phyloP scores from a whole-genome alignment of 2,113 vertebrate species.

The Sapayoa aenigma region DNA sequence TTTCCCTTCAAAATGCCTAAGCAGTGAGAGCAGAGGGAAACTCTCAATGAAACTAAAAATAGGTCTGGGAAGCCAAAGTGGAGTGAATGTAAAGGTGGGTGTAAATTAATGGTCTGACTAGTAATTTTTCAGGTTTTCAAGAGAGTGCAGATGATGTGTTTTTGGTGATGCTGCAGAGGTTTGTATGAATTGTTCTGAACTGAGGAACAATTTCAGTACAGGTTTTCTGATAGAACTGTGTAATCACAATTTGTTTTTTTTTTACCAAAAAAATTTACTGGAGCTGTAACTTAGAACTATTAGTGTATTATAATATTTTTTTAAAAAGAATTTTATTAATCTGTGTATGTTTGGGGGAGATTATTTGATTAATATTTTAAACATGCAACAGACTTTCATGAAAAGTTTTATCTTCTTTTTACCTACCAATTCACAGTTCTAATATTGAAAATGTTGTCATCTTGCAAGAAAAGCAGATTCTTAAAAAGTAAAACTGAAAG shows the following conservation, averaged over 20 bases:
- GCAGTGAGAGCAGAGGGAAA: neutral
- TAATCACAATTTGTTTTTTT: neutral
- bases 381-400: neutral
- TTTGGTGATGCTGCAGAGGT: neutral
- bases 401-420: neutral
- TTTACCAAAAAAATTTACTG: neutral
- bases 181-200: neutral
- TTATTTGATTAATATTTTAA: neutral
- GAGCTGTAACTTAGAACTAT: neutral
- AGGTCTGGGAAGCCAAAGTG: neutral
- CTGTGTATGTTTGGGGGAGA: neutral
- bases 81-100: neutral
- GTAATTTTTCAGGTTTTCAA: neutral
- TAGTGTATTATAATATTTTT: neutral
- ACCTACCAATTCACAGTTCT: neutral
- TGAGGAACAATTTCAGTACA: neutral
- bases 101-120: neutral
- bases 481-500: slow-evolving; percentile 18
- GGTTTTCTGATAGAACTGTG: neutral
- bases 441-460: neutral
- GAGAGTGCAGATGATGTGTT: neutral
- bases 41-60: neutral
- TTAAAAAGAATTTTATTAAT: no score
- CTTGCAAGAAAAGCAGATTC: slow-evolving; percentile 13
- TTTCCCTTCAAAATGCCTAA: neutral